Conservation (phyloP, 2,888 invertebrate species). For the Cecidostiba fungosa region DNA sequence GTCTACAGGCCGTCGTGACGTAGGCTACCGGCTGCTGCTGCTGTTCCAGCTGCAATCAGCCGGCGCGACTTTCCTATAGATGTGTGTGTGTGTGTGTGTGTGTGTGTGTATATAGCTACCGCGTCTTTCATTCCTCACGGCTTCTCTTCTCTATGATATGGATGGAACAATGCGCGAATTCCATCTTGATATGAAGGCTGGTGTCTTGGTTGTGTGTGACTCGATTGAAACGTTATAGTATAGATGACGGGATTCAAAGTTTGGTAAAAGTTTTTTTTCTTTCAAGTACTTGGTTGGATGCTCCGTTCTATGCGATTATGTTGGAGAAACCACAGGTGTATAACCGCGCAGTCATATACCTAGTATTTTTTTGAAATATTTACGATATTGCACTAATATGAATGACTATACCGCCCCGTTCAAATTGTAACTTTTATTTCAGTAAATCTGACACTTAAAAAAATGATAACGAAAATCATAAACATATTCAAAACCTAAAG, state of each 20-base stretch:
- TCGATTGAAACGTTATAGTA: neutral
- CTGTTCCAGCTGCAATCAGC: slow-evolving; percentile 25
- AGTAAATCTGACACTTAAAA: too few species aligned
- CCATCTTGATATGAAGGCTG: neutral
- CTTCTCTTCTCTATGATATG: neutral
- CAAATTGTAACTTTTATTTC: too few species aligned
- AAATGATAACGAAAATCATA: too few species aligned
- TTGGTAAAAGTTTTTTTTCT: neutral
- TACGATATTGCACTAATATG: too few species aligned
- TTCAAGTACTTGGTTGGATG: too few species aligned
- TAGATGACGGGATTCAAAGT: neutral
- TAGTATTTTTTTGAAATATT: too few species aligned
- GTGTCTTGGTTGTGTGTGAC: neutral
- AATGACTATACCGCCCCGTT: too few species aligned
- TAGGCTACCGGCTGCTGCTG: slow-evolving; percentile 8
- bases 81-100: neutral
- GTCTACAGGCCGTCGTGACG: slow-evolving; percentile 18
- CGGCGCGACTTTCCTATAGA: slow-evolving; percentile 24
- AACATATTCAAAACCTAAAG: too few species aligned
- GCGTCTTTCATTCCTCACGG: neutral
- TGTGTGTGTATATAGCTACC: neutral
- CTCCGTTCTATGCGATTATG: too few species aligned
- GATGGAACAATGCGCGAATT: slow-evolving; percentile 5
- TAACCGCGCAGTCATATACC: too few species aligned
- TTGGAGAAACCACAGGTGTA: neutral